These are phyloP conservation scores for Periophthalmodon schlosseri DNA, from an alignment of 2,113 vertebrate species.

Conservation along the genomic window DNA sequence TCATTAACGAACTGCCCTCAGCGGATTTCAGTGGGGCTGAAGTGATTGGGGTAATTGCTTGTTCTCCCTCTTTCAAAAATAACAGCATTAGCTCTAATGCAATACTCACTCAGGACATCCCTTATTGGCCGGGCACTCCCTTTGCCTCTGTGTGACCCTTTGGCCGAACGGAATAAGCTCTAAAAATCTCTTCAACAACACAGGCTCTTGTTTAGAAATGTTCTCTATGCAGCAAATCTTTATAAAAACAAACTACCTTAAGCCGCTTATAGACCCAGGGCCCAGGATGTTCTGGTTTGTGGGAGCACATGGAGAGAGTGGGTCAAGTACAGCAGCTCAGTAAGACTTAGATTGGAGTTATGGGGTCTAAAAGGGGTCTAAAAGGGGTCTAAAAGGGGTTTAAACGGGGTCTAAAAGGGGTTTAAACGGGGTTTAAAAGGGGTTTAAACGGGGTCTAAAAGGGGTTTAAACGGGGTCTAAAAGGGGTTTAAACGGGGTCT, in stretches of 20 bases:
- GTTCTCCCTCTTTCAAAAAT: neutral
- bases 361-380: neutral
- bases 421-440: too few species aligned
- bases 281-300: slow-evolving; percentile 57
- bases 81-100: neutral
- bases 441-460: too few species aligned
- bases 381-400: too few species aligned
- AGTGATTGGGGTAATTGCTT: neutral
- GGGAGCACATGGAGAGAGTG: slow-evolving; percentile 40
- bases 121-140: slow-evolving; percentile 1
- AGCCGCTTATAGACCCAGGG: slow-evolving; percentile 64
- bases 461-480: too few species aligned
- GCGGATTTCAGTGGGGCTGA: neutral
- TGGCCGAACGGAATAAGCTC: slow-evolving; percentile 28
- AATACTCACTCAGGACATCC: neutral
- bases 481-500: neutral
- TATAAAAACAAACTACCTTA: slow-evolving; percentile 54
- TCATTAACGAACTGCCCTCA: neutral
- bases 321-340: slow-evolving; percentile 23
- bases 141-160: slow-evolving; percentile 18
- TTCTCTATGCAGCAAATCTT: slow-evolving; percentile 50
- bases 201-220: slow-evolving; percentile 43
- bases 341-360: neutral
- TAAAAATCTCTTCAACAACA: slow-evolving; percentile 43
- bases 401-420: too few species aligned